These are phyloP conservation scores for Dicerorhinus sumatrensis DNA, from an alignment of 2,113 vertebrate species.

Conservation along the genomic window DNA sequence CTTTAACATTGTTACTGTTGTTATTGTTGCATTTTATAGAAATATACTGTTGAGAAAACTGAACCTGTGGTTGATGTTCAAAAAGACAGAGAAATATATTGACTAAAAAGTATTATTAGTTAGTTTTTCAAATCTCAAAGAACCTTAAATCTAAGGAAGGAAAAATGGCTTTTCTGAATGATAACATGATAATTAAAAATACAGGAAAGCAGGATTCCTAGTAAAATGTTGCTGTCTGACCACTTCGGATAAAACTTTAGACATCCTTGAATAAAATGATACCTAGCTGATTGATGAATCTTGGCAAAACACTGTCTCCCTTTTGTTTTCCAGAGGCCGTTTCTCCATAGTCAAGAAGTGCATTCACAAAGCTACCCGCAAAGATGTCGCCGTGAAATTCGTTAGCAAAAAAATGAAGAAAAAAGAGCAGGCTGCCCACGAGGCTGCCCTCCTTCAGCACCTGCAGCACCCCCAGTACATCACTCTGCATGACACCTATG, in stretches of 20 bases:
- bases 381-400: constrained; percentile 97
- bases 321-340: constrained; percentile 90
- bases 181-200: constrained; percentile 20
- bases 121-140: constrained; percentile 6
- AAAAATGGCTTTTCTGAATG: not conserved
- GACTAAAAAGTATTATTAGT: not conserved
- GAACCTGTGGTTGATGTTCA: not conserved
- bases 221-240: constrained; percentile 71
- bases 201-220: constrained; percentile 62
- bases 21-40: not conserved
- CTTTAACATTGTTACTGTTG: not conserved
- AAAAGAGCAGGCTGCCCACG: constrained; percentile 97
- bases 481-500: constrained; percentile 94
- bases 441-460: constrained; percentile 94
- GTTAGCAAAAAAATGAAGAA: constrained; percentile 98
- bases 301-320: not conserved
- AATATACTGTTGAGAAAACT: not conserved
- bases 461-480: constrained; percentile 95
- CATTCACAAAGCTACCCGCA: constrained; percentile 94
- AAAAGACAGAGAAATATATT: not conserved
- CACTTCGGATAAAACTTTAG: not conserved
- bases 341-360: constrained; percentile 98
- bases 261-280: constrained; percentile 59
- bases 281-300: constrained; percentile 47
- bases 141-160: constrained; percentile 1